Percentiles rank a stretch among this genome's conserved stretches.
Conservation (phyloP, 2,797 vertebrate genomes). For the Mormyrops attenuatus region DNA sequence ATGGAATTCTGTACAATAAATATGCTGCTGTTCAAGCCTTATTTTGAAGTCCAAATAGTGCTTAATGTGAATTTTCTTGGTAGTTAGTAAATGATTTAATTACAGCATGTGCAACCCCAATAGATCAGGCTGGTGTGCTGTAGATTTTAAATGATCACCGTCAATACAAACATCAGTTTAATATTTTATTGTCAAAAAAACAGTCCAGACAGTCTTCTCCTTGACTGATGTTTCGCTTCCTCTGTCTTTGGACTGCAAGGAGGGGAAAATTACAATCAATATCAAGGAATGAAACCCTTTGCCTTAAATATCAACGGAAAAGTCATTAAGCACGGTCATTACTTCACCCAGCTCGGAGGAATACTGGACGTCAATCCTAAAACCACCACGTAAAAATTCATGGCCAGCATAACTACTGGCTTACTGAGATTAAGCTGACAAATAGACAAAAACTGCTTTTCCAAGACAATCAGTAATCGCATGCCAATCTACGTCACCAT, state of each 20-base stretch:
- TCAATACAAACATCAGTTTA: neutral
- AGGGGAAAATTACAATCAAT: neutral
- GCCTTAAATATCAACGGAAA: neutral
- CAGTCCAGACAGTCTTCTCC: constrained; percentile 26
- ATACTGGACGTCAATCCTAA: neutral
- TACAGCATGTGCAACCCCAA: neutral
- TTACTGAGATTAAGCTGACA: neutral
- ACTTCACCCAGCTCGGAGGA: neutral
- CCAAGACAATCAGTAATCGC: neutral
- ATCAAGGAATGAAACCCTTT: neutral
- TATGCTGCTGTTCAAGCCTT: neutral
- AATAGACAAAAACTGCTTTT: neutral
- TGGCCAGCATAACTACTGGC: neutral
- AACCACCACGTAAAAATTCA: neutral
- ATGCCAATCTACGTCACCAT: neutral
- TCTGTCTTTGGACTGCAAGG: constrained; percentile 40
- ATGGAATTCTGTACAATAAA: neutral
- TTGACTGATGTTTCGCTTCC: constrained; percentile 15
- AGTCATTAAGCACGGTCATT: neutral
- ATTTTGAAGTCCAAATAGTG: neutral
- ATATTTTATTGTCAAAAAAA: neutral
- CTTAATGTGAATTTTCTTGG: neutral
- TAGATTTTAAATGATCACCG: neutral
- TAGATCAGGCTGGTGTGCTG: neutral
- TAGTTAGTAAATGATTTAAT: neutral